phyloP scores from a whole-genome alignment of 2,113 vertebrate species.

The Hippopotamus amphibius region DNA sequence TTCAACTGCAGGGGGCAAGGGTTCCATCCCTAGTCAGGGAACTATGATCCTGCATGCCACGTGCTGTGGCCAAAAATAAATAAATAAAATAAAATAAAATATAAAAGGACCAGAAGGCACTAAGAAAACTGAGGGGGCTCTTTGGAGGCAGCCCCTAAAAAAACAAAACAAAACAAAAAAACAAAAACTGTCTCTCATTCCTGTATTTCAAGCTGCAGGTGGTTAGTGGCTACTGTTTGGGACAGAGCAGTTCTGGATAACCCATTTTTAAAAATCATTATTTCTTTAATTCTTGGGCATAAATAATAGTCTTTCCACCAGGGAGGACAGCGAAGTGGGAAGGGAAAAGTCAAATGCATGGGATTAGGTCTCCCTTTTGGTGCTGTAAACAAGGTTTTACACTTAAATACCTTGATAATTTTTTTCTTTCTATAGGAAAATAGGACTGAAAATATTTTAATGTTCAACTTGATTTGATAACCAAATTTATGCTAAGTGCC shows the following conservation, averaged over 20 bases:
- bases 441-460: neutral
- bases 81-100: neutral
- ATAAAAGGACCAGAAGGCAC: neutral
- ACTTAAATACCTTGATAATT: constrained; percentile 16
- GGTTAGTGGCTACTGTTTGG: neutral
- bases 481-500: constrained; percentile 26
- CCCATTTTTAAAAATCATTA: neutral
- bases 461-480: constrained; percentile 40
- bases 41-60: neutral
- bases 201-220: neutral
- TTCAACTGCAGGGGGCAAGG: neutral
- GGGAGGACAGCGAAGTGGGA: neutral
- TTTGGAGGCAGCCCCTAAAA: neutral
- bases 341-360: constrained; percentile 23
- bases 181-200: neutral
- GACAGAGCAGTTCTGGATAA: neutral
- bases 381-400: neutral
- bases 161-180: neutral
- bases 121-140: neutral
- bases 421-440: constrained; percentile 44
- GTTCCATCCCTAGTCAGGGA: neutral
- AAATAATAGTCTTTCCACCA: neutral
- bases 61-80: neutral
- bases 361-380: neutral
- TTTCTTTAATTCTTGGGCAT: constrained; percentile 18